Conservation (phyloP, 2,797 vertebrate genomes). For the Aldrovandia affinis region DNA sequence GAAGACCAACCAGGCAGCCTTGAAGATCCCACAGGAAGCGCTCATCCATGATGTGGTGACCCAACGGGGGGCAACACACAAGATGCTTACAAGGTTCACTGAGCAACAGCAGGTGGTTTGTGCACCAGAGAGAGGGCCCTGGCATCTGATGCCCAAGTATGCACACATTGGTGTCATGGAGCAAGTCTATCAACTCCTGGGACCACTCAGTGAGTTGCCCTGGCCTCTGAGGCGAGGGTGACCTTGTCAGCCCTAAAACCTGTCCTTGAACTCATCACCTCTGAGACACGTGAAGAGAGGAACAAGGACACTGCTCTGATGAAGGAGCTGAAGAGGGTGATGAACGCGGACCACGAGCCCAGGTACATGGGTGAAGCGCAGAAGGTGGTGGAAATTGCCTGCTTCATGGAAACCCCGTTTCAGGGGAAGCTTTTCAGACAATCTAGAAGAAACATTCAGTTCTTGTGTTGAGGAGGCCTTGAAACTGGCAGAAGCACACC, state of each 20-base stretch:
- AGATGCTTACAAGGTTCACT: constrained; percentile 37
- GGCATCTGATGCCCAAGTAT: too few species aligned
- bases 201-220: constrained; percentile 15
- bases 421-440: too few species aligned
- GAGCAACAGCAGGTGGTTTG: constrained; percentile 48
- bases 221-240: constrained; percentile 19
- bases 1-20: constrained; percentile 1
- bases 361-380: neutral
- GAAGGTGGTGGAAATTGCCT: neutral
- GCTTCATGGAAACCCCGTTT: constrained; percentile 34
- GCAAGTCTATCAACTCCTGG: constrained; percentile 19
- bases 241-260: constrained; percentile 2
- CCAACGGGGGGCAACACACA: constrained; percentile 28
- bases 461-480: neutral
- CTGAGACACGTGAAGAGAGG: neutral
- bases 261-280: neutral
- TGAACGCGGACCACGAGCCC: neutral
- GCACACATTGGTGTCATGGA: constrained; percentile 17
- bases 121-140: constrained; percentile 29
- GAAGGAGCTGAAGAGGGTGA: neutral
- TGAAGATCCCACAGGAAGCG: constrained; percentile 19
- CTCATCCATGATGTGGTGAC: constrained; percentile 34
- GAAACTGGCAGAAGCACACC: too few species aligned
- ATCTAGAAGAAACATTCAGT: constrained; percentile 23
- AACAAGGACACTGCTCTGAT: neutral